Evolutionary conservation across 1,140 invertebrate species (phyloP).

Genomic region (Tachypleus tridentatus): DNA sequence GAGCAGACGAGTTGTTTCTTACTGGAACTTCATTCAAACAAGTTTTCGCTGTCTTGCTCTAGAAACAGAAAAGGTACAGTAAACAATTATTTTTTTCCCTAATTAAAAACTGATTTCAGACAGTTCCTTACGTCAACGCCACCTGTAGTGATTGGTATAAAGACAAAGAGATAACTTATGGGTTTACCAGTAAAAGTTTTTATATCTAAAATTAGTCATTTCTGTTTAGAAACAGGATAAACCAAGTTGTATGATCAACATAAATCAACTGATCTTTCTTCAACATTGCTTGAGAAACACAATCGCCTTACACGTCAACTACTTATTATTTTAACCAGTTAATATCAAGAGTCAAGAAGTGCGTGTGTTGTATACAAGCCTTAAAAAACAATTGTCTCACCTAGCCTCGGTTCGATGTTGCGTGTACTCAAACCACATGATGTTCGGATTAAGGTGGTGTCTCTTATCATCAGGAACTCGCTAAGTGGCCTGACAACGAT

Average conservation of each 20-base stretch:
- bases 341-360: background rate
- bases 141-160: background rate
- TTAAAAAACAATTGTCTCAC: slow-evolving; percentile 20
- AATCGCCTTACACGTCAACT: background rate
- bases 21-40: slow-evolving; percentile 76
- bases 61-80: slow-evolving; percentile 4
- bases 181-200: slow-evolving; percentile 6
- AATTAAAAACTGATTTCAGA: slow-evolving; percentile 8
- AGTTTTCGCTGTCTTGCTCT: slow-evolving; percentile 65
- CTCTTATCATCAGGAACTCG: slow-evolving; percentile 72
- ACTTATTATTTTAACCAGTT: background rate
- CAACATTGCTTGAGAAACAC: background rate
- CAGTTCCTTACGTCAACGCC: background rate
- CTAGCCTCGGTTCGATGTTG: slow-evolving; percentile 63
- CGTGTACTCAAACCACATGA: slow-evolving; percentile 92
- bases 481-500: slow-evolving; percentile 58
- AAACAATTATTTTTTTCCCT: too few relatives aligned
- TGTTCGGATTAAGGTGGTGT: slow-evolving; percentile 83
- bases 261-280: slow-evolving; percentile 12
- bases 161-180: background rate
- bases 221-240: background rate
- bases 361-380: background rate
- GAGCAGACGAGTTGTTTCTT: slow-evolving; percentile 37
- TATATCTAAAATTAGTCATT: background rate
- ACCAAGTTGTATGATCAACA: background rate